Evolutionary conservation across 2,113 vertebrate genomes (phyloP), one percentile per base, ranked within the genome.

Genomic region (Paradoxurus hermaphroditus): DNA sequence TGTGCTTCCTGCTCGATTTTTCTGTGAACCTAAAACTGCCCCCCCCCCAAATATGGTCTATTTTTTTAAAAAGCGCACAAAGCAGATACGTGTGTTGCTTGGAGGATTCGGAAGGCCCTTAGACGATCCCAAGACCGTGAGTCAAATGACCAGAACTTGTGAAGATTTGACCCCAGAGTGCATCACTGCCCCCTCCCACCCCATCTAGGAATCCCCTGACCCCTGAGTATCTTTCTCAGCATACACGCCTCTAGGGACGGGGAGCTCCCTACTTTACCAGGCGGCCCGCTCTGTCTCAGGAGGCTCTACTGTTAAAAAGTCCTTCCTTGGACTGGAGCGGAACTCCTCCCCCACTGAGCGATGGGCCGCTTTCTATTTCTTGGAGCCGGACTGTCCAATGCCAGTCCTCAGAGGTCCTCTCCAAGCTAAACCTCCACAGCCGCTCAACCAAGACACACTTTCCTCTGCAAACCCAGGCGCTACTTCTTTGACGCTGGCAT

Each of bases 201-300:
- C 3, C 2, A 63, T 5, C 81, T 49, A 5, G 72, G 41, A 34
- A 23, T 7, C 2, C 41, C 81, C 53, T 9, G 78, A 12, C 19
- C 56, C 5, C 5, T 16, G 19, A 87, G 31, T 9, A 21, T 29
- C 9, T 5, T 0, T 49, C 36, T 68, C 7, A 11, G 12, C 14
- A 12, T 0, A 2, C 67, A 12, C 13, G 21, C 56, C 49, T 83
- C 46, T 31, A 18, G 7, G 12, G 10, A 21, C 0, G 12, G 46
- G 9, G 56, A 84, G 25, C 63, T 84, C 25, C 3, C 4, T 53
- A 2, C n/a, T 75, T 41, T 25, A 12, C 31, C 0, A 15, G 72
- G 36, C 44, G 62, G 27, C 59, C 53, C 13, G 5, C 16, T 46
- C 44, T 25, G 5, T 59, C 79, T 56, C 11, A 1, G 25, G 73